These are phyloP conservation scores for Andrena trimmerana DNA, from an alignment of 2,888 invertebrate genomes.

Conservation along the genomic window DNA sequence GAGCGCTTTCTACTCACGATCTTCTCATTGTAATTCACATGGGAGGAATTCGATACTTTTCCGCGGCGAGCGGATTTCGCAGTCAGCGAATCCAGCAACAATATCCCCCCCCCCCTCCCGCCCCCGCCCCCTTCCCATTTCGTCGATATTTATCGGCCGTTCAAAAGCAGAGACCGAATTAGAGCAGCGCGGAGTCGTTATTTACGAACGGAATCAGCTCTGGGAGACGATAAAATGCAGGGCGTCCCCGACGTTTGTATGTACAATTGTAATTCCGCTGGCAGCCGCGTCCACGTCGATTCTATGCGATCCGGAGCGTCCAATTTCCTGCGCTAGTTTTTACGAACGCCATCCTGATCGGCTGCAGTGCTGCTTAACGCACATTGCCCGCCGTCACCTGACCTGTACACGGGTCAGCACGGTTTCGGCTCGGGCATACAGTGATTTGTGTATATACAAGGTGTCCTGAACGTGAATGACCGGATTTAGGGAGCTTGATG, in stretches of 20 bases:
- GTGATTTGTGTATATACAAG: too few relatives aligned
- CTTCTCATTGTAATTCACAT: conserved; percentile 32
- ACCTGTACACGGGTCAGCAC: too few relatives aligned
- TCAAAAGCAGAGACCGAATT: conserved; percentile 11
- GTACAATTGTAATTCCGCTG: conserved; percentile 13
- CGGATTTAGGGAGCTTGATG: too few relatives aligned
- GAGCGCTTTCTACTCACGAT: conserved; percentile 7
- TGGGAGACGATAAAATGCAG: not conserved
- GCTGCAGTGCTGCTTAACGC: too few relatives aligned
- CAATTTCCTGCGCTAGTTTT: conserved; percentile 5
- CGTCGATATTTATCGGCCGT: conserved; percentile 6
- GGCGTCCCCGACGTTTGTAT: not conserved
- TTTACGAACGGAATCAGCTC: conserved; percentile 20
- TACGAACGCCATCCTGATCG: not conserved
- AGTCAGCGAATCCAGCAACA: not conserved
- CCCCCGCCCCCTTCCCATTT: too few relatives aligned
- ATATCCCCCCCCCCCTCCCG: not conserved
- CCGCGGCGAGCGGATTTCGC: not conserved
- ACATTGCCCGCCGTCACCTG: too few relatives aligned
- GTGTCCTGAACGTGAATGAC: too few relatives aligned
- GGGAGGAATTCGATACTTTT: conserved; percentile 40
- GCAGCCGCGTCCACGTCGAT: not conserved
- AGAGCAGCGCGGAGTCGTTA: conserved; percentile 3
- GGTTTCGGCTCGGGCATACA: too few relatives aligned
- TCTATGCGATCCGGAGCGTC: not conserved